Base-by-base conservation (phyloP, 2,113 vertebrate species). In the Zapus hudsonius region DNA sequence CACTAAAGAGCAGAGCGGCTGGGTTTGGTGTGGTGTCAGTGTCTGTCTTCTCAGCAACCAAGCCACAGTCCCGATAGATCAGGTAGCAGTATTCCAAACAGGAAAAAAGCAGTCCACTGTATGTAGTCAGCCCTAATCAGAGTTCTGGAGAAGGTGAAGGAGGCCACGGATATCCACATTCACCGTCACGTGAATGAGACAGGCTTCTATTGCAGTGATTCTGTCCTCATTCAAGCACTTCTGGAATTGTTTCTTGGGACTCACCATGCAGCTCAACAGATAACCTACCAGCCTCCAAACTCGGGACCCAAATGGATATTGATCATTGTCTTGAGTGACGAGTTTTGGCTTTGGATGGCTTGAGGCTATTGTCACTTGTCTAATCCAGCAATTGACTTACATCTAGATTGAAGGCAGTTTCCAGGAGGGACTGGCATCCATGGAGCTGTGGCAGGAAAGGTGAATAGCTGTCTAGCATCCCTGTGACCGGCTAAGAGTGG, bases 341-440 rank as follows among this genome's bases (percentile, higher is more conserved):
- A 19, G 57, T 15, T 38, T 29, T 76, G 67, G 40, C 81, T 81
- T 38, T 59, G 63, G 73, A 23, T n/a, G 57, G 64, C 52, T n/a
- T 2, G 29, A 84, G 64, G 38, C 84, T 23, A 0, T 25, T 19
- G n/a, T 25, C 69, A 7, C 42, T 7, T 1, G 25, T n/a, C 27
- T 20, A 3, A 64, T 13, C n/a, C 29, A 25, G 42, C 2, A 4
- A 27, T 22, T 9, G 2, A 5, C 22, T 29, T 23, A 2, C n/a
- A 1, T 1, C 83, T 31, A 78, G 42, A 55, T 20, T 2, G 4
- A 76, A 63, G 73, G 33, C 5, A 1, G 0, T 59, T 64, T 47
- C 44, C 3, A 8, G 7, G 25, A 70, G 63, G 6, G 25, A 13
- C 5, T 3, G 1, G 0, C 2, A 22, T 5, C 8, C 44, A 1